Conservation (phyloP, 2,797 vertebrate genomes). For the Leontopithecus rosalia region DNA sequence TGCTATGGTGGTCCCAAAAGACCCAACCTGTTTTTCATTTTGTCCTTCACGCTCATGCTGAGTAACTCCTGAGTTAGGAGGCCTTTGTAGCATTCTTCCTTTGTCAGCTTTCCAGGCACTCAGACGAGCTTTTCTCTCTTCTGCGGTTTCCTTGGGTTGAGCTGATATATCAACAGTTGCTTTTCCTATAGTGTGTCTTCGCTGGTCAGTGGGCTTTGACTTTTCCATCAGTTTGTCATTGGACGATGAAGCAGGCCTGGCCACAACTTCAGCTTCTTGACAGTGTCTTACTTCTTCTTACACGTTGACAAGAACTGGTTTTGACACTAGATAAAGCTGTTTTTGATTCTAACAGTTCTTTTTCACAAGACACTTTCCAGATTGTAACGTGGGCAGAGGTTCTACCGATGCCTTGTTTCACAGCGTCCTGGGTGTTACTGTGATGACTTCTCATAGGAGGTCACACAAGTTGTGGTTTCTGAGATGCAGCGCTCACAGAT, state of each 20-base stretch:
- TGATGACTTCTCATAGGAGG: slow-evolving; percentile 57
- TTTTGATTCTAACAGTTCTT: slow-evolving; percentile 40
- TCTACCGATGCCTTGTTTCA: slow-evolving; percentile 37
- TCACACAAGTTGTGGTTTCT: slow-evolving; percentile 60
- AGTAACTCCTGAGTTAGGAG: not conserved
- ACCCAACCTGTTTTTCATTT: slow-evolving; percentile 57
- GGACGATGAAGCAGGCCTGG: slow-evolving; percentile 24
- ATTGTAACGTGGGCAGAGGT: not conserved
- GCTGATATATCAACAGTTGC: slow-evolving; percentile 21
- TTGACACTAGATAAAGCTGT: not conserved
- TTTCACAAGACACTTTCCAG: slow-evolving; percentile 54
- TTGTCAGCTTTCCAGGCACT: slow-evolving; percentile 81
- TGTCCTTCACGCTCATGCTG: slow-evolving; percentile 57
- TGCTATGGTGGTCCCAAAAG: slow-evolving; percentile 80
- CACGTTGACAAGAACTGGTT: not conserved
- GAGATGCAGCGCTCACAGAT: not conserved
- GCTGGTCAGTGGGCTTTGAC: slow-evolving; percentile 55
- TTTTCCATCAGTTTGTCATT: slow-evolving; percentile 59
- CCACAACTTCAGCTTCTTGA: slow-evolving; percentile 48
- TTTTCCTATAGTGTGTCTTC: slow-evolving; percentile 69
- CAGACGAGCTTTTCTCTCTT: slow-evolving; percentile 86
- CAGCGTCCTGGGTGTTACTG: not conserved
- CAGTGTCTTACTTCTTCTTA: slow-evolving; percentile 56
- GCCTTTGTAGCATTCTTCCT: slow-evolving; percentile 81
- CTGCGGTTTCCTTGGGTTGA: slow-evolving; percentile 70